Evolutionary conservation across 1,140 invertebrate species (phyloP).

Genomic region (Sycophaga agraensis): DNA sequence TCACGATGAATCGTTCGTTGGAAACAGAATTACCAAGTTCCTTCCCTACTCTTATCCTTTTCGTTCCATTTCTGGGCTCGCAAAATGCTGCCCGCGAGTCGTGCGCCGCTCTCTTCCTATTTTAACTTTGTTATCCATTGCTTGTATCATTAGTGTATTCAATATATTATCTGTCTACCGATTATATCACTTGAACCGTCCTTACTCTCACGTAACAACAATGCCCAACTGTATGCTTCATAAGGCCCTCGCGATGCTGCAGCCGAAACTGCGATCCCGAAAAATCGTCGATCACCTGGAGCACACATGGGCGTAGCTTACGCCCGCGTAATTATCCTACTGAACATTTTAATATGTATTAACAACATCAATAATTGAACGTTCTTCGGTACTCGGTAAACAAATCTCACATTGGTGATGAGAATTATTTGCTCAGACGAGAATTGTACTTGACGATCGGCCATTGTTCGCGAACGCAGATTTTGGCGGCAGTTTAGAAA

Average conservation of each 20-base stretch:
- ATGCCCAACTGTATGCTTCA: slow-evolving; percentile 56
- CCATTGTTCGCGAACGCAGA: background rate
- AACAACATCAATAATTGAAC: too few species aligned
- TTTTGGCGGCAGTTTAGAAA: slow-evolving; percentile 7
- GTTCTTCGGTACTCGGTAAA: too few species aligned
- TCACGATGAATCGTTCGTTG: background rate
- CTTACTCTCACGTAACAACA: slow-evolving; percentile 51
- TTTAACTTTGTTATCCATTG: slow-evolving; percentile 5
- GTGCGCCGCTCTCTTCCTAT: too few species aligned
- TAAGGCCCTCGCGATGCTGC: slow-evolving; percentile 55
- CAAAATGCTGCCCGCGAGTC: too few species aligned
- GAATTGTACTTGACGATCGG: too few species aligned
- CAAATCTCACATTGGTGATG: too few species aligned
- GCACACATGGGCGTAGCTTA: too few species aligned
- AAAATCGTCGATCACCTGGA: slow-evolving; percentile 18
- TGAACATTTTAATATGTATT: too few species aligned
- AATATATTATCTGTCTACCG: slow-evolving; percentile 50
- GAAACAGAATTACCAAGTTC: background rate
- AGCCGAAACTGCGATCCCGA: slow-evolving; percentile 32
- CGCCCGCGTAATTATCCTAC: too few species aligned
- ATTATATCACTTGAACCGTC: slow-evolving; percentile 47
- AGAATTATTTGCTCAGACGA: too few species aligned
- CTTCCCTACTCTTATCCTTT: slow-evolving; percentile 25
- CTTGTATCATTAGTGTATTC: slow-evolving; percentile 25
- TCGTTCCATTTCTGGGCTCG: too few species aligned